These are phyloP conservation scores for Andrena marginata DNA, from an alignment of 2,888 invertebrate species.

Conservation along the genomic window DNA sequence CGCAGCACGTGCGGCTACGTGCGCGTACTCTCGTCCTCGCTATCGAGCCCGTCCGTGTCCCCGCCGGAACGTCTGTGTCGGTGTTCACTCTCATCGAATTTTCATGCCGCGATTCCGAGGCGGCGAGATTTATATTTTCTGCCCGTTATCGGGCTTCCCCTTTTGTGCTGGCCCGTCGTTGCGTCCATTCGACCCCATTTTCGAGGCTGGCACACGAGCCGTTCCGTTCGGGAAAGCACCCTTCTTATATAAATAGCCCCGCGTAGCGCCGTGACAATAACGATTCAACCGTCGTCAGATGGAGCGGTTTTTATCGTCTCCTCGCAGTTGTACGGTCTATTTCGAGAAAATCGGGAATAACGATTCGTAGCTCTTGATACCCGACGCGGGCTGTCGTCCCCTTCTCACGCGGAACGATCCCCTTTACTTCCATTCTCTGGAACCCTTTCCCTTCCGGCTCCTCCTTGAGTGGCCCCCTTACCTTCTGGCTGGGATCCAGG, in stretches of 20 bases:
- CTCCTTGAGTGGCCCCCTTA: constrained; percentile 61
- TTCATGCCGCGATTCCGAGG: constrained; percentile 70
- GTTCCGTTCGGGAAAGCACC: constrained; percentile 44
- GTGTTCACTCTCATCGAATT: constrained; percentile 69
- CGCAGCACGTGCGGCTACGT: constrained; percentile 4
- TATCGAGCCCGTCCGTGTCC: neutral
- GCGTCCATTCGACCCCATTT: constrained; percentile 64
- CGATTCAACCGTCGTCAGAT: constrained; percentile 66
- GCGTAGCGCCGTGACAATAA: constrained; percentile 62
- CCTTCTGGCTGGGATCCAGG: constrained; percentile 67
- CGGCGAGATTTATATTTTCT: constrained; percentile 75
- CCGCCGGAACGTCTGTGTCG: neutral
- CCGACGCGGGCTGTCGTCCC: constrained; percentile 38
- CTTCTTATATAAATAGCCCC: constrained; percentile 66
- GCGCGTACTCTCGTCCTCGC: neutral
- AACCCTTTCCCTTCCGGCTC: constrained; percentile 47
- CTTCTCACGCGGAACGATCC: constrained; percentile 31
- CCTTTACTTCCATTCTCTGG: constrained; percentile 32
- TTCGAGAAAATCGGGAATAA: constrained; percentile 64
- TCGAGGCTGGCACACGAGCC: constrained; percentile 44
- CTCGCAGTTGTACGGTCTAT: constrained; percentile 51
- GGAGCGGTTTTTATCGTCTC: constrained; percentile 62
- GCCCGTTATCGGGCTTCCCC: constrained; percentile 67
- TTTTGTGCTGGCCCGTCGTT: constrained; percentile 50
- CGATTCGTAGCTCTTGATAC: constrained; percentile 50